These are phyloP conservation scores for Sturnira hondurensis DNA, from an alignment of 2,113 vertebrate species.

Conservation along the genomic window DNA sequence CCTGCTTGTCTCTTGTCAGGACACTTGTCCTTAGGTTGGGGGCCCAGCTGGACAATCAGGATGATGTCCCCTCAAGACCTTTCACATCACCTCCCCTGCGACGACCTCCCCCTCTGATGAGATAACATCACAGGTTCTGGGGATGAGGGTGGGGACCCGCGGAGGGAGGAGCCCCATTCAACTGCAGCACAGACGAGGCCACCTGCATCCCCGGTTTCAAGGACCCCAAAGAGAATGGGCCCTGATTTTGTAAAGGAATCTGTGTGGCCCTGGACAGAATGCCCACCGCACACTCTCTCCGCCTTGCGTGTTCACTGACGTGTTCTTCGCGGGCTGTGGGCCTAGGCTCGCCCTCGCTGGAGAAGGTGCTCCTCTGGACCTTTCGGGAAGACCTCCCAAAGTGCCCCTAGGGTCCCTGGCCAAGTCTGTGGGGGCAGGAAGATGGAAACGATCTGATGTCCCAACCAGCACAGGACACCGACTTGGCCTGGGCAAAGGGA, in stretches of 20 bases:
- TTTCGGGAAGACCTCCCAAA: neutral
- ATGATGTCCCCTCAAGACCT: neutral
- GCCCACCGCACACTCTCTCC: neutral
- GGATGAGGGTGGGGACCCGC: neutral
- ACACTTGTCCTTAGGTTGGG: neutral
- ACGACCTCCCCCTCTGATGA: neutral
- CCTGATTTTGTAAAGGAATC: neutral
- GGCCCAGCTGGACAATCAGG: neutral
- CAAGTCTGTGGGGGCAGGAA: too few species aligned
- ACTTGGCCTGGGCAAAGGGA: fast-evolving
- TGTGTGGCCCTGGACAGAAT: neutral
- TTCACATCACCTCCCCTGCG: neutral
- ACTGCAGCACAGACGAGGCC: fast-evolving
- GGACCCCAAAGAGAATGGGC: neutral
- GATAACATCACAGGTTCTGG: fast-evolving
- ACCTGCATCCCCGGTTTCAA: fast-evolving
- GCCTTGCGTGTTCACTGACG: neutral
- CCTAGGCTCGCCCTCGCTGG: fast-evolving
- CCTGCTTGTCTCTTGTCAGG: neutral
- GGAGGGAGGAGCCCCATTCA: fast-evolving
- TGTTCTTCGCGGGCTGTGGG: fast-evolving
- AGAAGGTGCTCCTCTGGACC: neutral
- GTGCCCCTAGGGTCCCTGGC: fast-evolving
- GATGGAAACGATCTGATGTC: fast-evolving
- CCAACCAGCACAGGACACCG: fast-evolving